Evolutionary conservation across 2,888 invertebrate genomes (phyloP), one percentile per base, ranked within the genome.

Genomic region (Sussaba pulchella): DNA sequence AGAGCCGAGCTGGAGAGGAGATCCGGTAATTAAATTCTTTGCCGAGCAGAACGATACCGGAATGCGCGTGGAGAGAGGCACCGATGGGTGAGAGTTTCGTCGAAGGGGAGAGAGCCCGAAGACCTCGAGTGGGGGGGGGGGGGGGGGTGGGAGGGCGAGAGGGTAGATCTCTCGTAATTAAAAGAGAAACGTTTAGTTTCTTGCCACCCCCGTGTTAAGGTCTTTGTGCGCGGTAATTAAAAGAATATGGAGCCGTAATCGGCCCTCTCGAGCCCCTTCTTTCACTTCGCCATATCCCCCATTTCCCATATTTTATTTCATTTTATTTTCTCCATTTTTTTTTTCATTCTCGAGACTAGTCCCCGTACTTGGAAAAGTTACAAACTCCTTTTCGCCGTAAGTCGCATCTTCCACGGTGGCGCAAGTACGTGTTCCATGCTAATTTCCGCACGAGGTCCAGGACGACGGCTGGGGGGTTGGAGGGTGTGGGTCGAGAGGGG

Each of bases 21-120:
- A 86, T 83, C 81, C 82, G 88, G 90, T 91, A 91, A 91, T 91
- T 91, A 91, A 91, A 91, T 91, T 91, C 91, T 91, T 91, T 89
- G 88, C 74, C 73, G 66, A 77, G 89, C 87, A 90, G 89, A 91
- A 90, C 89, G 89, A 90, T 90, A 87, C 89, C 86, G 91, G 90
- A 91, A 91, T 91, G 91, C 88, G 83, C 87, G 78, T 86, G 86
- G 88, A 86, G 88, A 86, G 86, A 86, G 85, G 87, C 85, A 59
- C 39, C 57, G 70, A n/a, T 31, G 75, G 75, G 75, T 47, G 70
- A 71, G 73, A 74, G 69, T 39, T 57, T 50, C 59, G 59, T 39
- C 19, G 57, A n/a, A n/a, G n/a, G n/a, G n/a, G n/a, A n/a, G n/a
- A n/a, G n/a, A n/a, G n/a, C n/a, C n/a, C n/a, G n/a, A 59, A 24